Evolutionary conservation across 2,888 invertebrate species (phyloP).

Genomic region (Tricholauxania praeusta): DNA sequence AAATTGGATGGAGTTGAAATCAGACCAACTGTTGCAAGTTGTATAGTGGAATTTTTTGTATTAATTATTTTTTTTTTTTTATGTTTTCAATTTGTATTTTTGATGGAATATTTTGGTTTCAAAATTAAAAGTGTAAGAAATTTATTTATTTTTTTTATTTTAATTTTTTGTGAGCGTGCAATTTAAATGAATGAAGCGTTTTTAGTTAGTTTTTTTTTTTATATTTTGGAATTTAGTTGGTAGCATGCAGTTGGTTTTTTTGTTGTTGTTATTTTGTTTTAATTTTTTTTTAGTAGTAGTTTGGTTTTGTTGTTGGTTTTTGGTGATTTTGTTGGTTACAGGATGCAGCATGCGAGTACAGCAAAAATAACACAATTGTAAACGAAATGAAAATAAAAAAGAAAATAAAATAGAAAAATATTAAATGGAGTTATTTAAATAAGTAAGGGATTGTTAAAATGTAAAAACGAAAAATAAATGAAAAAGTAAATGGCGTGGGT

Average conservation of each 20-base stretch:
- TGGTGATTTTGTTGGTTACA: not conserved
- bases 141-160: conserved; percentile 14
- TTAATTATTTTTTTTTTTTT: conserved; percentile 26
- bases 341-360: conserved; percentile 29
- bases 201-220: conserved; percentile 16
- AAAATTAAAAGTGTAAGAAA: conserved; percentile 5
- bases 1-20: conserved; percentile 62
- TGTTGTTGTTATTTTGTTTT: conserved; percentile 6
- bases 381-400: conserved; percentile 29
- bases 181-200: conserved; percentile 11
- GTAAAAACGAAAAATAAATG: conserved; percentile 4
- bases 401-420: conserved; percentile 23
- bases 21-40: conserved; percentile 53
- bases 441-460: not conserved
- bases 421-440: conserved; percentile 24
- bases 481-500: not conserved
- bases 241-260: not conserved
- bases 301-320: conserved; percentile 26
- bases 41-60: conserved; percentile 26
- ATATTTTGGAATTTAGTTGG: conserved; percentile 12
- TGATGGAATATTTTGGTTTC: conserved; percentile 14
- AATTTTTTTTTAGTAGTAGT: conserved; percentile 7
- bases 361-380: conserved; percentile 23
- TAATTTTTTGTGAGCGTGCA: conserved; percentile 19
- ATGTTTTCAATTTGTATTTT: conserved; percentile 35